phyloP scores from a whole-genome alignment of 2,888 invertebrate species.

The Plusia festucae region DNA sequence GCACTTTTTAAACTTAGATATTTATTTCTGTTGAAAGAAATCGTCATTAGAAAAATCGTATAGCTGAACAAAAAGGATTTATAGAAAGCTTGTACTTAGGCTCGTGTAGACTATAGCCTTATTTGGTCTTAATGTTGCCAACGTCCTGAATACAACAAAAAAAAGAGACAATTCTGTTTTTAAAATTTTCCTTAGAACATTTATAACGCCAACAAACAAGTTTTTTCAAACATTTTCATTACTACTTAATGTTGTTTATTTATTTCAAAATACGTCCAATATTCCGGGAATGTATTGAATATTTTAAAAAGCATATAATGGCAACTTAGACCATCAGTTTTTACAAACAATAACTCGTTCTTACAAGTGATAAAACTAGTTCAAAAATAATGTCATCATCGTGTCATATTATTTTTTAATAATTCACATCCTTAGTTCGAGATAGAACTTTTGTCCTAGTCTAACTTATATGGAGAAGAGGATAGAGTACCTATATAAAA shows the following conservation, averaged over 20 bases:
- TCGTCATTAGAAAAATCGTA: neutral
- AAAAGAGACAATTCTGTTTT: neutral
- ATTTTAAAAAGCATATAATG: neutral
- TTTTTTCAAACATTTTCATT: neutral
- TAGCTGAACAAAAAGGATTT: neutral
- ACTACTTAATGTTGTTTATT: neutral
- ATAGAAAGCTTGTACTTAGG: neutral
- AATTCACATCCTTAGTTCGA: slow-evolving; percentile 12
- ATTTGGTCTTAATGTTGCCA: neutral
- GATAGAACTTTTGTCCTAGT: slow-evolving; percentile 4
- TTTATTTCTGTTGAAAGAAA: no score
- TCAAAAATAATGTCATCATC: slow-evolving; percentile 35
- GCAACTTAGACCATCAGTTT: neutral
- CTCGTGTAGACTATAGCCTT: neutral
- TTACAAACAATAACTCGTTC: slow-evolving; percentile 4
- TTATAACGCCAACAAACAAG: neutral
- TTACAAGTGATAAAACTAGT: slow-evolving; percentile 12
- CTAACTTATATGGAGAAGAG: slow-evolving; percentile 10
- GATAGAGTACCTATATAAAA: slow-evolving; percentile 45
- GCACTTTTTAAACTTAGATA: no score
- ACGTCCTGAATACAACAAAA: neutral
- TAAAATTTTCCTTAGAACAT: neutral
- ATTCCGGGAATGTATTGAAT: neutral
- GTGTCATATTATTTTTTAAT: slow-evolving; percentile 32
- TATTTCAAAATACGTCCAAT: neutral